A percentile compares a stretch with the other conserved stretches of the same genome.
Conservation (phyloP, 2,797 vertebrate genomes). For the Rhynchonycteris naso region DNA sequence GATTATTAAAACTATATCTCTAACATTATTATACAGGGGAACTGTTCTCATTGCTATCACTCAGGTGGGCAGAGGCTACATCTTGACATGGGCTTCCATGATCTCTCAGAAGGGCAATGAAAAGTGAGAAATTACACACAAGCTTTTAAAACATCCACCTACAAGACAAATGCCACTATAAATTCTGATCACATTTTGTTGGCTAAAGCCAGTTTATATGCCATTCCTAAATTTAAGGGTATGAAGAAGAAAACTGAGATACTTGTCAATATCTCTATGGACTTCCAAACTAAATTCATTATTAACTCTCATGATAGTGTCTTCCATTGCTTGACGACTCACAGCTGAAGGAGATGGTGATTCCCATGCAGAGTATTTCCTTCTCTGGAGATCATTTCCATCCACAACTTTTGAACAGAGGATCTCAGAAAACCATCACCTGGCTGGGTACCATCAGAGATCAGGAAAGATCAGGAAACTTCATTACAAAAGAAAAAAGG, state of each 20-base stretch:
- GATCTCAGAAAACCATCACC: background rate
- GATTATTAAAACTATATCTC: background rate
- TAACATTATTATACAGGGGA: background rate
- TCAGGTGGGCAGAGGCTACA: background rate
- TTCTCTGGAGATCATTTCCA: background rate
- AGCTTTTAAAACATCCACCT: background rate
- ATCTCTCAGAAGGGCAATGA: background rate
- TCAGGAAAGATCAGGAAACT: background rate
- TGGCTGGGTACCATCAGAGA: background rate
- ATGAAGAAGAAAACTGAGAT: background rate
- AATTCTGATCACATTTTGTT: background rate
- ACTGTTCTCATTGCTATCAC: background rate
- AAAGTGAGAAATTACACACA: background rate
- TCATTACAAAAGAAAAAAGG: background rate
- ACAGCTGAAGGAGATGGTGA: background rate
- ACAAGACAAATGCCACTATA: background rate
- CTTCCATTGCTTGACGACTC: background rate
- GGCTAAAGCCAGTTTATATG: background rate
- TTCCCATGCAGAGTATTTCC: background rate
- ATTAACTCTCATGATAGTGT: background rate
- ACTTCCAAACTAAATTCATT: background rate
- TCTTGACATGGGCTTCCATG: background rate
- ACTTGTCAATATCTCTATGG: background rate
- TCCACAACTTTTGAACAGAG: background rate
- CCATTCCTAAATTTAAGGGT: background rate